Evolutionary conservation across 1,140 invertebrate genomes (phyloP).

Genomic region (Apis laboriosa): DNA sequence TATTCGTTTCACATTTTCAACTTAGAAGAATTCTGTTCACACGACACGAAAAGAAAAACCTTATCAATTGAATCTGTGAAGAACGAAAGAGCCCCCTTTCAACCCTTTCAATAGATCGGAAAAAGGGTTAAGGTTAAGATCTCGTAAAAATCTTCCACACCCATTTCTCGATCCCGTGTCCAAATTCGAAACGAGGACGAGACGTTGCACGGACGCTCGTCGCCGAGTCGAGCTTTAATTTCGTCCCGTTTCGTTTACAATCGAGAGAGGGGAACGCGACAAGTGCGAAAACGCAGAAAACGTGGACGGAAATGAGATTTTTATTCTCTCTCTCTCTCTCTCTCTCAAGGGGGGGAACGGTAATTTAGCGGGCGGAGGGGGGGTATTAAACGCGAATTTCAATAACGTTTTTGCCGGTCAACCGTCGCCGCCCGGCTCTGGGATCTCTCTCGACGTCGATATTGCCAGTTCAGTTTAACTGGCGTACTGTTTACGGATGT

Average conservation of each 20-base stretch:
- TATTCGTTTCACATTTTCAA: too few relatives aligned
- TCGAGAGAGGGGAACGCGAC: slow-evolving; percentile 19
- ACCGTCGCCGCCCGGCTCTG: not conserved
- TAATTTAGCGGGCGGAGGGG: slow-evolving; percentile 58
- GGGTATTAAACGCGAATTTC: slow-evolving; percentile 72
- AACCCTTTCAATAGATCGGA: too few relatives aligned
- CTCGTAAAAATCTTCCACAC: too few relatives aligned
- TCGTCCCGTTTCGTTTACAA: slow-evolving; percentile 54
- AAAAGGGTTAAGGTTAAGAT: too few relatives aligned
- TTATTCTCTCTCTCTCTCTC: slow-evolving; percentile 63
- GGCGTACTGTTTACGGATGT: slow-evolving; percentile 1
- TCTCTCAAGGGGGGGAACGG: slow-evolving; percentile 35
- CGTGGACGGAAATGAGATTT: slow-evolving; percentile 69
- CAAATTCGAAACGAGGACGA: too few relatives aligned
- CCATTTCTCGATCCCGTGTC: too few relatives aligned
- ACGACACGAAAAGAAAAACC: too few relatives aligned
- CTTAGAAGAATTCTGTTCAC: too few relatives aligned
- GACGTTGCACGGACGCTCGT: too few relatives aligned
- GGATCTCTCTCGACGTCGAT: slow-evolving; percentile 17
- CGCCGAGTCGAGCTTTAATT: slow-evolving; percentile 53
- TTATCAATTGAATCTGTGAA: too few relatives aligned
- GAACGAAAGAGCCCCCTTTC: too few relatives aligned
- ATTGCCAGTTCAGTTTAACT: not conserved
- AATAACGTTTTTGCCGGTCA: slow-evolving; percentile 71
- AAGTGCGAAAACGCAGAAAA: slow-evolving; percentile 16